Conservation (phyloP, 2,888 invertebrate genomes). For the Macrophya annulata region DNA sequence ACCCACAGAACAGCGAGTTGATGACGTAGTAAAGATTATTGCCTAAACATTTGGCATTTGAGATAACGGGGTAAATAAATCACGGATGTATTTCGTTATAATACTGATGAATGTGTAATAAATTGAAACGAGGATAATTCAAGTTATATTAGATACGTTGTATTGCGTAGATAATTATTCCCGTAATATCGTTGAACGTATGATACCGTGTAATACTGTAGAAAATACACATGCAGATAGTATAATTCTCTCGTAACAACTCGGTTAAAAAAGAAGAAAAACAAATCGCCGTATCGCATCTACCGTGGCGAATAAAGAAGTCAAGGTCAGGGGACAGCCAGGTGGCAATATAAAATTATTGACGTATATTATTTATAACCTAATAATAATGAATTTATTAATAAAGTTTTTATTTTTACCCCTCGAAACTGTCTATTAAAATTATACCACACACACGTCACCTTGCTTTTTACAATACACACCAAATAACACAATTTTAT, state of each 20-base stretch:
- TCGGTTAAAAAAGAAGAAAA: slow-evolving; percentile 61
- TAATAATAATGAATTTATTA: not conserved
- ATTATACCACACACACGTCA: not conserved
- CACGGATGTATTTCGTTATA: not conserved
- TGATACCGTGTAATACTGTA: not conserved
- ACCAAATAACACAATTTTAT: not conserved
- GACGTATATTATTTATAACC: slow-evolving; percentile 1
- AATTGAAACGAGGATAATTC: slow-evolving; percentile 54
- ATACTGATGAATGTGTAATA: slow-evolving; percentile 16
- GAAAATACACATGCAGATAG: not conserved
- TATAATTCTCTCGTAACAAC: not conserved
- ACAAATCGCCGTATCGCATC: slow-evolving; percentile 64
- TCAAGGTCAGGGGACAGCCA: slow-evolving; percentile 68
- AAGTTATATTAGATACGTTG: not conserved
- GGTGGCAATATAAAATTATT: slow-evolving; percentile 41
- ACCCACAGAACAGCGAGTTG: not conserved
- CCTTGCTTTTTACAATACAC: not conserved
- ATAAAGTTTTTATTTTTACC: not conserved
- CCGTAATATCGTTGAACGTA: not conserved
- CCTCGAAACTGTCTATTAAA: slow-evolving; percentile 21
- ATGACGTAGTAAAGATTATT: slow-evolving; percentile 13
- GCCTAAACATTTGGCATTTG: slow-evolving; percentile 25
- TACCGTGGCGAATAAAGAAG: slow-evolving; percentile 57
- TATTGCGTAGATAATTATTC: no score
- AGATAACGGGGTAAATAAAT: slow-evolving; percentile 7